Evolutionary conservation across 1,140 invertebrate species (phyloP).

Genomic region (Acyrthosiphon pisum): DNA sequence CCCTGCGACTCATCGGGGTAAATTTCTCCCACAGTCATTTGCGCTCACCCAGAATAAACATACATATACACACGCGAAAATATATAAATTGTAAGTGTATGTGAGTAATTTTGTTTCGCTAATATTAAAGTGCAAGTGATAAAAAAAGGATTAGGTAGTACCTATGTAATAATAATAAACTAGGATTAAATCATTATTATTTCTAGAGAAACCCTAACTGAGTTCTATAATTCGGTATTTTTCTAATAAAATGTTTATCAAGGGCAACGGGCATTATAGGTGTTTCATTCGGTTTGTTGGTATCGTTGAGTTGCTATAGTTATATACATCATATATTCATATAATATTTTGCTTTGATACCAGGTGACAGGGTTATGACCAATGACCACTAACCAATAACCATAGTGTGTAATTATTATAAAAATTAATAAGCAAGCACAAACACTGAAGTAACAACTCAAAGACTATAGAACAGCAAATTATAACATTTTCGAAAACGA

Average conservation of each 20-base stretch:
- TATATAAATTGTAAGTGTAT: not conserved
- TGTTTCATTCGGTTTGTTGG: constrained; percentile 46
- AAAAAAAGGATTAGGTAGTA: not conserved
- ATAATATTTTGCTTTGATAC: not conserved
- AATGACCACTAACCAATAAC: not conserved
- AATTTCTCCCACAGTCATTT: constrained; percentile 6
- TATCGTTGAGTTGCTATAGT: constrained; percentile 39
- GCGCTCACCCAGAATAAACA: not conserved
- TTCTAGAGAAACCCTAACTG: not conserved
- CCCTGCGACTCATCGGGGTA: constrained; percentile 26
- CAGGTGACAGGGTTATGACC: not conserved
- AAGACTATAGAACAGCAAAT: not conserved
- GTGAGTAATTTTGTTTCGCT: not conserved
- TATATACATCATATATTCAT: not conserved
- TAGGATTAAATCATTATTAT: constrained; percentile 5
- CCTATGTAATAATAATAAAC: not conserved
- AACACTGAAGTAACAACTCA: not conserved
- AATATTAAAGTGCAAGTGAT: not conserved
- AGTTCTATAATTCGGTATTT: not conserved
- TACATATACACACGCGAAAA: not conserved
- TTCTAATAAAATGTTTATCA: constrained; percentile 24
- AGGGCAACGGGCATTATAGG: not conserved
- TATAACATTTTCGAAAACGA: not conserved
- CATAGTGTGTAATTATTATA: not conserved
- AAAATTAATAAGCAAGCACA: not conserved